Base-by-base conservation (phyloP, 30 jellyfish, hydroid and myxozoan species). In the Sanderia malayensis region DNA sequence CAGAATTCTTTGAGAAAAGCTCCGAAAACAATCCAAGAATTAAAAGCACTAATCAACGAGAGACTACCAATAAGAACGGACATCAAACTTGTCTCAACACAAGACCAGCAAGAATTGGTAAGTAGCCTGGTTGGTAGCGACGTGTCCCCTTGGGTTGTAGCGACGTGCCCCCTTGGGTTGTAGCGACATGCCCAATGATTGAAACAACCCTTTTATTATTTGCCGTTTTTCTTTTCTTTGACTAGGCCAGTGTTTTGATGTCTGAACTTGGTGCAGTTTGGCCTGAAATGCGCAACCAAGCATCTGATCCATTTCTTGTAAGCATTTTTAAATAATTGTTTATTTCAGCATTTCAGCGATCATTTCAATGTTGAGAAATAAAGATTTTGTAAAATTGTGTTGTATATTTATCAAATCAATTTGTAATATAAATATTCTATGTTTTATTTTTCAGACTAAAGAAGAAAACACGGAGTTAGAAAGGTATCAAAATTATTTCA, bases 251-350 rank as follows among this genome's bases (percentile, higher is more conserved):
- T 11, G 18, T 24, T 18, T 49, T 49, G 64, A 49, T 49, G 64
- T 66, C 81, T 19, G 95, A 81, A 46, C 44, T 76, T 3, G 67
- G 70, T 37, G 76, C 82, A 0, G 85, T 76, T 23, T 84, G 95
- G 95, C 95, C 95, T 33, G 89, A 84, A 32, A 81, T 73, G 61
- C 61, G 90, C 21, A 76, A 76, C 4, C 95, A 84, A 67, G 90
- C 89, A 32, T 85, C 90, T 6, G 89, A 84, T 61, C 95, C 95
- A 20, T 84, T 84, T 46, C 69, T 84, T 65, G 95, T 84, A 73
- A 65, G 74, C 22, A 57, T n/a, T n/a, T n/a, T n/a, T n/a, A n/a
- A n/a, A n/a, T n/a, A n/a, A n/a, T n/a, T n/a, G n/a, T n/a, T n/a
- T n/a, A n/a, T n/a, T n/a, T n/a, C n/a, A n/a, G n/a, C n/a, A n/a